Evolutionary conservation across 2,113 vertebrate genomes (phyloP), one percentile per base, ranked within the genome.

Genomic region (Aplodontia rufa): DNA sequence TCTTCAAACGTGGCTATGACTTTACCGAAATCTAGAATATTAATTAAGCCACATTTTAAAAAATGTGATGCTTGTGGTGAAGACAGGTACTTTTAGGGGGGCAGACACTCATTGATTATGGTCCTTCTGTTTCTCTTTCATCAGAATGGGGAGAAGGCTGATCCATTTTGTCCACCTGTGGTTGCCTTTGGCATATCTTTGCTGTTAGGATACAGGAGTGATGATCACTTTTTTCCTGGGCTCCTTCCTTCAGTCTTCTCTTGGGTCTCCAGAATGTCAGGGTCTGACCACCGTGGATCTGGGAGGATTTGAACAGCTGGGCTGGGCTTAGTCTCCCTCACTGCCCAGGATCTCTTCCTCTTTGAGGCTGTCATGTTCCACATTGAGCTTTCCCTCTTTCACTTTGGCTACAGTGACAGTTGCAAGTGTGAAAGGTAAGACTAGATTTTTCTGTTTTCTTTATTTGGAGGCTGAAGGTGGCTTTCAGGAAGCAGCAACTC

Each of bases 51-150:
- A 6, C n/a, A 42, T 19, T 78, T 87, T 87, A 32, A 17, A 30
- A 11, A 45, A 47, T 0, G 6, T 47, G 26, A 2, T 24, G 0
- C 79, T 51, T 60, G 1, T 12, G 6, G 5, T 16, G 10, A 76
- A 28, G 16, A 16, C 37, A n/a, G n/a, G n/a, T n/a, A 32, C 3
- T 28, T n/a, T 47, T 17, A 28, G 3, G 19, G n/a, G 51, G 1
- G 9, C 35, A 47, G 45, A 51, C 4, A 26, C 26, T 32, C 22
- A 5, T 6, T 6, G 58, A 3, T 28, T 9, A 0, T 19, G 4
- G 32, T 32, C 13, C 64, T 93, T 47, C 55, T 35, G 30, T 19
- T 28, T 88, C 78, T 91, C 78, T 62, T 55, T 37, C 1, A 8
- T 74, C 47, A 32, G 7, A 30, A 22, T 14, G 5, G 60, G 47